phyloP scores from a whole-genome alignment of 2,888 invertebrate species.

The Orthonevra nobilis region DNA sequence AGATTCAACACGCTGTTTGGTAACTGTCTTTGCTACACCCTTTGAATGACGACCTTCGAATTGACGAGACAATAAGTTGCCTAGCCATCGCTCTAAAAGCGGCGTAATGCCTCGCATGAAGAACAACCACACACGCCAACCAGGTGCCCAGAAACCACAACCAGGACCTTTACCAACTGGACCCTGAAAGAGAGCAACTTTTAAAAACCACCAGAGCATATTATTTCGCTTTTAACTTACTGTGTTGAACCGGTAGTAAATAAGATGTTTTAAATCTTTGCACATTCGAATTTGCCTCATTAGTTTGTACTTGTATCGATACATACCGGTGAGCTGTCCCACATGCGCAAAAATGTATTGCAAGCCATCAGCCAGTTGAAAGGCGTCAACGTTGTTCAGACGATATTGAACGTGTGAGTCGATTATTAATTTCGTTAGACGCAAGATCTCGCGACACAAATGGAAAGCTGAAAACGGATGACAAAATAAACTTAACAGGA shows the following conservation, averaged over 20 bases:
- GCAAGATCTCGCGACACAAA: conserved; percentile 98
- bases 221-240: conserved; percentile 82
- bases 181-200: conserved; percentile 83
- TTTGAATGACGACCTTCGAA: conserved; percentile 99
- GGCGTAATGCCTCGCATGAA: conserved; percentile 99
- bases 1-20: conserved; percentile 99
- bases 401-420: conserved; percentile 99
- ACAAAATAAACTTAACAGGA: conserved; percentile 33
- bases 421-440: conserved; percentile 98
- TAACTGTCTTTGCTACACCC: conserved; percentile 99
- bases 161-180: conserved; percentile 99
- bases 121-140: conserved; percentile 99
- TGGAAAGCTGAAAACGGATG: conserved; percentile 90
- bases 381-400: conserved; percentile 99
- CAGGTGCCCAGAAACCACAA: conserved; percentile 99
- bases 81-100: conserved; percentile 98
- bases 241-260: conserved; percentile 99
- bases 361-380: conserved; percentile 97
- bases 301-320: conserved; percentile 98
- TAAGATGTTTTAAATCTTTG: conserved; percentile 99
- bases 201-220: conserved; percentile 50
- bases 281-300: conserved; percentile 99
- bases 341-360: conserved; percentile 99
- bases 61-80: conserved; percentile 97
- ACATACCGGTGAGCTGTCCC: conserved; percentile 99